Evolutionary conservation across 1,140 invertebrate genomes (phyloP).

Genomic region (Archegozetes longisetosus): DNA sequence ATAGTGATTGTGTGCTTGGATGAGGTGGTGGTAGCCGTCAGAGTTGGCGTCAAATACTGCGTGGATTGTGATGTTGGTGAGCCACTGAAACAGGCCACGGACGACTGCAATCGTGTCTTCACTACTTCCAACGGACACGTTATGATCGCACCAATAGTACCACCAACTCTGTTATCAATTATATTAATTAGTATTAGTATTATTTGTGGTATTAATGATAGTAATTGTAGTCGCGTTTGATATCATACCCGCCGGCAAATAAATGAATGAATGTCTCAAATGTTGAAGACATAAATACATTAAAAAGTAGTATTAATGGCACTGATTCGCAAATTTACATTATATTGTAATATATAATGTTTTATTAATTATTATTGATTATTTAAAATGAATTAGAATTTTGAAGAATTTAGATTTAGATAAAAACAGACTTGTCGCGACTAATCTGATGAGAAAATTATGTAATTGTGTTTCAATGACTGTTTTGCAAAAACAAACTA

Average conservation of each 20-base stretch:
- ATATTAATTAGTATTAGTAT: background rate
- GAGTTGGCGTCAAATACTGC: slow-evolving; percentile 5
- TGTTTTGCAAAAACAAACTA: too few relatives aligned
- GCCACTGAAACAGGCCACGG: slow-evolving; percentile 30
- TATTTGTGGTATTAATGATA: background rate
- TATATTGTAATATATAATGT: too few relatives aligned
- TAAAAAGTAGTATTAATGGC: too few relatives aligned
- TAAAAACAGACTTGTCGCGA: too few relatives aligned
- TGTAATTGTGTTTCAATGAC: too few relatives aligned
- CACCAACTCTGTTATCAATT: slow-evolving; percentile 54
- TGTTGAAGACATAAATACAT: slow-evolving; percentile 12
- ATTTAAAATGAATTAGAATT: too few relatives aligned
- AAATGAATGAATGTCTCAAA: slow-evolving; percentile 67
- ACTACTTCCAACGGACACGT: slow-evolving; percentile 98
- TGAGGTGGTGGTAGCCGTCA: slow-evolving; percentile 3
- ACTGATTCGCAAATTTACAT: too few relatives aligned
- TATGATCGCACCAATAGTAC: slow-evolving; percentile 84
- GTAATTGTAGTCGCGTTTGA: background rate
- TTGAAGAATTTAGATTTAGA: too few relatives aligned
- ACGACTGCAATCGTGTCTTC: slow-evolving; percentile 92
- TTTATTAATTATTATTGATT: too few relatives aligned
- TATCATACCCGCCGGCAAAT: slow-evolving; percentile 51
- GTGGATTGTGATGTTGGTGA: background rate
- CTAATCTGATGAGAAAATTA: too few relatives aligned
- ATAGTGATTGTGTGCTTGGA: background rate